Percentiles rank a stretch among this genome's conserved stretches.
These are phyloP conservation scores for Zaprionus nigranus DNA, from an alignment of 1,140 invertebrate genomes.

Conservation along the genomic window DNA sequence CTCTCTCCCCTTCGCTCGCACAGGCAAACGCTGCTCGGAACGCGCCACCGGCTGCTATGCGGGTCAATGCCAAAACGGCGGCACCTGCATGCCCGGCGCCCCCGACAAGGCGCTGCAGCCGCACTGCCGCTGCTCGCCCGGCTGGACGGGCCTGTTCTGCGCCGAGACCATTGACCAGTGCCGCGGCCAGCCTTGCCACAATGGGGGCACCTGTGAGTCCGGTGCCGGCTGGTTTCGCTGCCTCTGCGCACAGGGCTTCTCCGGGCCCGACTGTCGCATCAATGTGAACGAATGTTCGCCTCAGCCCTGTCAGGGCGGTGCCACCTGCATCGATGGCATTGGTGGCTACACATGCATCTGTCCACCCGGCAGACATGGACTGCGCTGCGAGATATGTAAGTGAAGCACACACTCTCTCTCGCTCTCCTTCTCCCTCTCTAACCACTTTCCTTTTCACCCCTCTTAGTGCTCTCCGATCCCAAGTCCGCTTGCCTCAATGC, in stretches of 20 bases:
- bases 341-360: conserved; percentile 93
- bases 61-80: conserved; percentile 89
- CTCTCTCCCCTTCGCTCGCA: too few relatives aligned
- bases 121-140: conserved; percentile 74
- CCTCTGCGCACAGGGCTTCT: conserved; percentile 92
- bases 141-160: conserved; percentile 81
- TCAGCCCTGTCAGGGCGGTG: conserved; percentile 93
- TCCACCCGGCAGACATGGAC: conserved; percentile 90
- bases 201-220: conserved; percentile 92
- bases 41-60: conserved; percentile 78
- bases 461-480: conserved; percentile 80
- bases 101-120: conserved; percentile 72
- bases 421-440: neutral
- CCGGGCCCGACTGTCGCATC: conserved; percentile 90
- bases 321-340: conserved; percentile 91
- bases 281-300: conserved; percentile 92
- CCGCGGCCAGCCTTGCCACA: conserved; percentile 87
- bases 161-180: conserved; percentile 82
- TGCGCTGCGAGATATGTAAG: conserved; percentile 87
- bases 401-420: neutral
- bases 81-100: conserved; percentile 87
- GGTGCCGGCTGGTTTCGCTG: conserved; percentile 91
- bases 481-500: conserved; percentile 76
- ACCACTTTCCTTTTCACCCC: neutral
- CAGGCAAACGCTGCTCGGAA: conserved; percentile 82